A percentile compares a stretch with the other conserved stretches of the same genome.
phyloP scores from a whole-genome alignment of 2,113 vertebrate species.

The Siniperca chuatsi region DNA sequence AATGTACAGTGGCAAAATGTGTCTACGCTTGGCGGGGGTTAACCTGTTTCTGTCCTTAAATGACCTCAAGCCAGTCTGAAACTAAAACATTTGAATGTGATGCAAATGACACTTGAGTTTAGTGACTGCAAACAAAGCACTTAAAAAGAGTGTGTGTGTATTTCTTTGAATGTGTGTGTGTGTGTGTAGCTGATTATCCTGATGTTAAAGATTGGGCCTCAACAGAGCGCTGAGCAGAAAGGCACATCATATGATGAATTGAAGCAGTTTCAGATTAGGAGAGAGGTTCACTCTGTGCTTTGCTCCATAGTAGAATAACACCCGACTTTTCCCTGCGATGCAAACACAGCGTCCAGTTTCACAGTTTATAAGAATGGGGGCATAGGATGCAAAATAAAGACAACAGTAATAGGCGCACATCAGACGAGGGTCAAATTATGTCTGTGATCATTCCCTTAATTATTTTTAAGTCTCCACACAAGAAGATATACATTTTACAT shows the following conservation, averaged over 20 bases:
- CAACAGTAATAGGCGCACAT: background rate
- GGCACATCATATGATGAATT: slow-evolving; percentile 60
- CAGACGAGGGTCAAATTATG: slow-evolving; percentile 15
- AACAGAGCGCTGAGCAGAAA: slow-evolving; percentile 50
- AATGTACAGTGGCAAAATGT: slow-evolving; percentile 11
- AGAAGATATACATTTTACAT: background rate
- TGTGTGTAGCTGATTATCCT: slow-evolving; percentile 55
- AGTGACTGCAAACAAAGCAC: slow-evolving; percentile 16
- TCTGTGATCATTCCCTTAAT: background rate
- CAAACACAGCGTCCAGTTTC: background rate
- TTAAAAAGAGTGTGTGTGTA: background rate
- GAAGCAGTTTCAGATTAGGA: slow-evolving; percentile 34
- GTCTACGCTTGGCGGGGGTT: background rate
- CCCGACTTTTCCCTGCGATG: slow-evolving; percentile 19
- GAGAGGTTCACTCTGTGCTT: slow-evolving; percentile 35
- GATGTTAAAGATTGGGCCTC: slow-evolving; percentile 24
- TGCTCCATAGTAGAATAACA: slow-evolving; percentile 27
- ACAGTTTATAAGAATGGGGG: background rate
- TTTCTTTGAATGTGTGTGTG: background rate
- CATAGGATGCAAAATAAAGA: slow-evolving; percentile 21
- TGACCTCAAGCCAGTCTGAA: background rate
- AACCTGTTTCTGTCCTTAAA: background rate
- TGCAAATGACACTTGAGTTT: slow-evolving; percentile 22
- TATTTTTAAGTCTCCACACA: background rate
- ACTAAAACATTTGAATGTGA: slow-evolving; percentile 4